Evolutionary conservation across 2,797 vertebrate genomes (phyloP), one percentile per base, ranked within the genome.

Genomic region (Falco biarmicus): DNA sequence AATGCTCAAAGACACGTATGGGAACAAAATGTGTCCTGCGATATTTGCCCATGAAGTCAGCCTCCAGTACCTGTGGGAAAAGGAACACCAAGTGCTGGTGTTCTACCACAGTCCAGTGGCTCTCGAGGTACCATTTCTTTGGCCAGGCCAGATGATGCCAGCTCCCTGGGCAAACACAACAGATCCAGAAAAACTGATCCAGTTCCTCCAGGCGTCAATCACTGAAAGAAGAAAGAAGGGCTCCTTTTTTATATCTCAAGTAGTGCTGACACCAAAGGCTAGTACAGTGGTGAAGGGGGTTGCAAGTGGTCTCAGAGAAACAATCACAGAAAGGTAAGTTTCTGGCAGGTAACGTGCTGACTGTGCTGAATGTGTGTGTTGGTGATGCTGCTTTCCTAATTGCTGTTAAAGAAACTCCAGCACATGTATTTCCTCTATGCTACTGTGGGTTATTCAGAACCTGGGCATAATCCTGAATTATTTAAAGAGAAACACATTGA

Each of bases 81-180:
- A 99, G 96, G 99, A 99, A 96, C 99, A 99, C 93, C 99, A 99
- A 97, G 99, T 99, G 57, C 97, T 99, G 34, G 99, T 99, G 84
- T 99, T 99, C 98, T 99, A 99, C 92, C 99, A 99, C 87, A 99
- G 99, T 82, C 99, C 99, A 26, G 99, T 99, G 98, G 99, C 99
- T 60, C 98, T 99, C 17, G 99, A 99, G 90, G 99, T 99, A 47
- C 98, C 99, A 20, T 99, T 99, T 96, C 98, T 99, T 83, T 99
- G 99, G 99, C 99, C 99, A 1, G 99, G 99, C 70, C 99, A 99
- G 98, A 99, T 99, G 99, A 99, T 99, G 99, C 99, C 99, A 11
- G 96, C 99, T 59, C 99, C 99, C 13, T 99, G 99, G 99, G 99
- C 99, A 94, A 99, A 99, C 97, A 99, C 99, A 82, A 99, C 99